phyloP scores from a whole-genome alignment of 30 jellyfish, hydroid and myxozoan species.

The Calvadosia cruxmelitensis region DNA sequence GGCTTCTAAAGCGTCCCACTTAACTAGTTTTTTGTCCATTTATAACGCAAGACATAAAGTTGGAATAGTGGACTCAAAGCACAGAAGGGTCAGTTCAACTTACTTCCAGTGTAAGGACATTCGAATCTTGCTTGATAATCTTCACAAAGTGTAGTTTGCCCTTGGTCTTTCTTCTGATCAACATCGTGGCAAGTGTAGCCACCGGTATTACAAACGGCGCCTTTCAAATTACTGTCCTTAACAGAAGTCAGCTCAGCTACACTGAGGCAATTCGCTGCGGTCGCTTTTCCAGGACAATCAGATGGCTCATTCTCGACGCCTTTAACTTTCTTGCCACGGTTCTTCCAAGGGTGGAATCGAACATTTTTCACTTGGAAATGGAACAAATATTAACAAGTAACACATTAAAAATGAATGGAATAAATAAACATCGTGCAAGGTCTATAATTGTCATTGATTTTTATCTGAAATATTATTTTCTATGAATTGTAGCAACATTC shows the following conservation, averaged over 20 bases:
- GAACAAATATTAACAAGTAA: neutral
- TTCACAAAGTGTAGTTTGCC: slow-evolving; percentile 18
- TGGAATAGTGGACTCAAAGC: no score
- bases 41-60: no score
- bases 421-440: no score
- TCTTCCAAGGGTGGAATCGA: slow-evolving; percentile 52
- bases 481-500: no score
- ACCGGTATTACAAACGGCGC: slow-evolving; percentile 31
- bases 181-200: slow-evolving; percentile 58
- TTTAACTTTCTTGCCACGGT: slow-evolving; percentile 29
- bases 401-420: no score
- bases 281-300: slow-evolving; percentile 26
- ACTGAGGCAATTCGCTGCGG: slow-evolving; percentile 60
- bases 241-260: slow-evolving; percentile 13
- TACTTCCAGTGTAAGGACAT: slow-evolving; percentile 71
- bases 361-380: slow-evolving; percentile 34
- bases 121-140: slow-evolving; percentile 69
- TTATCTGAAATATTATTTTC: no score
- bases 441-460: no score
- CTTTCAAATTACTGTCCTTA: slow-evolving; percentile 33
- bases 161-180: slow-evolving; percentile 28
- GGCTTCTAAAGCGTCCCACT: no score
- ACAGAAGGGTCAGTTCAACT: no score
- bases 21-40: no score
- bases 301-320: slow-evolving; percentile 26